Evolutionary conservation across 2,113 vertebrate species (phyloP).

Genomic region (Anolis sagrei): DNA sequence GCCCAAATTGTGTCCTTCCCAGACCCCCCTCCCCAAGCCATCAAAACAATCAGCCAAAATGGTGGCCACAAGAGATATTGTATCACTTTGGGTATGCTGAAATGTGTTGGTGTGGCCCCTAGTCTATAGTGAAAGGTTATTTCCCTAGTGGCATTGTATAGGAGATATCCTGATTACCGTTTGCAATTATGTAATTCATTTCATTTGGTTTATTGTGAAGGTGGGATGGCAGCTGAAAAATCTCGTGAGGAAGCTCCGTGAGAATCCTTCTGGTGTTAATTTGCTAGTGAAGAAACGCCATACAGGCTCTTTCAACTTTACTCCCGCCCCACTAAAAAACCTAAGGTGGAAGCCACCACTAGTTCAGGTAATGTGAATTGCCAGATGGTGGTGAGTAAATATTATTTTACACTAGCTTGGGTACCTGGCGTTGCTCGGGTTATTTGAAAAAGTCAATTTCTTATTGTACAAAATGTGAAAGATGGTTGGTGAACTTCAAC

Average conservation of each 20-base stretch:
- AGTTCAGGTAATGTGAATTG: conserved; percentile 84
- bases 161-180: not conserved
- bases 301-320: conserved; percentile 80
- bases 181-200: not conserved
- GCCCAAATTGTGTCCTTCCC: too few species aligned
- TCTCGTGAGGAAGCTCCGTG: conserved; percentile 88
- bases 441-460: too few species aligned
- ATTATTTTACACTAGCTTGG: too few species aligned
- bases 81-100: too few species aligned
- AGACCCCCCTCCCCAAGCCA: too few species aligned
- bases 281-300: conserved; percentile 93
- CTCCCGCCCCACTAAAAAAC: conserved; percentile 91
- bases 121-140: not conserved
- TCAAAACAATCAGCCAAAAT: too few species aligned
- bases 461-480: too few species aligned
- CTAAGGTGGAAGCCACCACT: conserved; percentile 92
- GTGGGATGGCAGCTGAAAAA: conserved; percentile 97
- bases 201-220: conserved; percentile 69
- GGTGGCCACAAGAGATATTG: too few species aligned
- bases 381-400: too few species aligned
- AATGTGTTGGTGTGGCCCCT: too few species aligned
- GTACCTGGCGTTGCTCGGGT: too few species aligned
- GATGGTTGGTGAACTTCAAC: too few species aligned
- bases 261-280: conserved; percentile 83
- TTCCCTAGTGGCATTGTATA: not conserved